phyloP scores from a whole-genome alignment of 2,888 invertebrate species.

The Teleogryllus oceanicus region DNA sequence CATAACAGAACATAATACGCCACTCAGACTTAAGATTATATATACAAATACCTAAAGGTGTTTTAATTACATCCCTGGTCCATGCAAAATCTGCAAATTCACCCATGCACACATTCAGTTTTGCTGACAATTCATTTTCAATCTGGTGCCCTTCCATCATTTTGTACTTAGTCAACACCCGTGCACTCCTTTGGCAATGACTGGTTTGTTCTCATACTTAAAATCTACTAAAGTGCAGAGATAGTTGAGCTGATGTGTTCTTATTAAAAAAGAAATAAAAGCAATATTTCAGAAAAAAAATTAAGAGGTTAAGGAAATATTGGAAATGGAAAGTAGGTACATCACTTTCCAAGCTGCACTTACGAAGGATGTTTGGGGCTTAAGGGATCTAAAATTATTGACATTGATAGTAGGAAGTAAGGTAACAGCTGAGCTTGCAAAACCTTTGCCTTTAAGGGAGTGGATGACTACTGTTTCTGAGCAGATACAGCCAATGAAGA shows the following conservation, averaged over 20 bases:
- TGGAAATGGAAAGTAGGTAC: neutral
- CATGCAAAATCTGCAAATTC: neutral
- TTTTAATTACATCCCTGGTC: neutral
- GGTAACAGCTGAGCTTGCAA: neutral
- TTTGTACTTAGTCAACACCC: neutral
- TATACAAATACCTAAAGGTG: neutral
- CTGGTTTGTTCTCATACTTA: neutral
- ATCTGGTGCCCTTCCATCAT: neutral
- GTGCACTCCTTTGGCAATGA: slow-evolving; percentile 7
- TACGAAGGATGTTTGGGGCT: neutral
- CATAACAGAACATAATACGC: neutral
- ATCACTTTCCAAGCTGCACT: neutral
- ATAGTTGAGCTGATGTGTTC: neutral
- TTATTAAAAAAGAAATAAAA: no score
- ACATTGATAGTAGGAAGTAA: neutral
- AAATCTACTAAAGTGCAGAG: neutral
- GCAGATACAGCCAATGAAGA: no score
- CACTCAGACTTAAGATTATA: neutral
- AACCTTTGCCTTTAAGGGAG: no score
- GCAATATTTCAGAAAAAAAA: no score
- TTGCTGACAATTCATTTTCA: neutral
- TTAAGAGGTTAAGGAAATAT: neutral
- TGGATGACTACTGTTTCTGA: no score
- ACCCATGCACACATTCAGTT: neutral
- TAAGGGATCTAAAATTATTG: neutral